phyloP scores from a whole-genome alignment of 2,888 invertebrate species.

The Brassicogethes aeneus region DNA sequence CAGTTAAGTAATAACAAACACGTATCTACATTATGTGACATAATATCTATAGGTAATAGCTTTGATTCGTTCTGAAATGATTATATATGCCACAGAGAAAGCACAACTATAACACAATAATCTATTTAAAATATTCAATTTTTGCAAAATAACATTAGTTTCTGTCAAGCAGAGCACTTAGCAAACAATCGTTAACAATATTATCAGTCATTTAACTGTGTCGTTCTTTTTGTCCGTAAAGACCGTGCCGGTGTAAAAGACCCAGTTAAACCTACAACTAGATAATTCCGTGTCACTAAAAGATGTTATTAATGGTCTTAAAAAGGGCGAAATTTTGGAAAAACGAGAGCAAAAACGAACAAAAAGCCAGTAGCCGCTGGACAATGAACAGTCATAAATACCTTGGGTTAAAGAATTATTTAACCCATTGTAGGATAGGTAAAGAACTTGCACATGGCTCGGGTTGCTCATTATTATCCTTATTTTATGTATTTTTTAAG shows the following conservation, averaged over 20 bases:
- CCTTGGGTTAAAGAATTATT: slow-evolving; percentile 29
- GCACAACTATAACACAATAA: no score
- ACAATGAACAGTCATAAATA: slow-evolving; percentile 29
- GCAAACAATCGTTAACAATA: background rate
- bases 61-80: no score
- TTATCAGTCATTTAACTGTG: background rate
- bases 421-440: slow-evolving; percentile 25
- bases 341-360: slow-evolving; percentile 13
- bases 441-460: background rate
- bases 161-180: background rate
- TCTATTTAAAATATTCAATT: no score
- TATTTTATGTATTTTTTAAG: no score
- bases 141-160: background rate
- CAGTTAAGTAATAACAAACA: no score
- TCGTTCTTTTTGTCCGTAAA: background rate
- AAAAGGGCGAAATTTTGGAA: slow-evolving; percentile 12
- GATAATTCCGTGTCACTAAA: slow-evolving; percentile 14
- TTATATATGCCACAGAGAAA: no score
- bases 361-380: slow-evolving; percentile 20
- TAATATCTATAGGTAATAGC: no score
- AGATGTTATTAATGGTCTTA: slow-evolving; percentile 14
- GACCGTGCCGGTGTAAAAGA: background rate
- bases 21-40: no score
- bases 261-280: slow-evolving; percentile 3
- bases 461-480: background rate